phyloP scores from a whole-genome alignment of 1,140 invertebrate genomes.

The Leptopilina boulardi region DNA sequence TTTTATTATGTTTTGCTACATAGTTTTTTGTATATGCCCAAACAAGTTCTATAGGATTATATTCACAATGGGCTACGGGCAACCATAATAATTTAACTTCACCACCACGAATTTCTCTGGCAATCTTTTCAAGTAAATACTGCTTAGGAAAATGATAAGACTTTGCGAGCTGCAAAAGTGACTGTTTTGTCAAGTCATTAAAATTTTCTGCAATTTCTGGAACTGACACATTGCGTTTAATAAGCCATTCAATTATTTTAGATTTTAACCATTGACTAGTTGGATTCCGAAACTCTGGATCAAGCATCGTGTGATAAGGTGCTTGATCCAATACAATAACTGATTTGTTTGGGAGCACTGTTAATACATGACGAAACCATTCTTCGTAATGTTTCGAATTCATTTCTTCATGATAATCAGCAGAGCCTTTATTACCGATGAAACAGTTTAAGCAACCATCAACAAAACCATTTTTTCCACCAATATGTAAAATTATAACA shows the following conservation, averaged over 20 bases:
- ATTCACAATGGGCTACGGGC: neutral
- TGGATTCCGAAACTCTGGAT: conserved; percentile 38
- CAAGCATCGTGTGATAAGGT: too few species aligned
- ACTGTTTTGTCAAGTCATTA: neutral
- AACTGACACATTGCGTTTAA: neutral
- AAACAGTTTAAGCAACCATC: neutral
- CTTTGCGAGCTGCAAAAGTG: neutral
- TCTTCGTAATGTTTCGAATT: too few species aligned
- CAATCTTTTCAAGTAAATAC: conserved; percentile 20
- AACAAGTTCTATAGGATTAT: neutral
- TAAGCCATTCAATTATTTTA: conserved; percentile 4
- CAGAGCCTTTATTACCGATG: conserved; percentile 2
- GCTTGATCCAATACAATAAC: too few species aligned
- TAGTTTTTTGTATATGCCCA: too few species aligned
- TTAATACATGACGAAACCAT: too few species aligned
- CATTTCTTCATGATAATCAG: conserved; percentile 29
- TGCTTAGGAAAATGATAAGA: neutral
- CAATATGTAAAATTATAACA: conserved; percentile 28
- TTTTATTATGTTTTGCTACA: neutral
- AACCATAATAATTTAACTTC: neutral
- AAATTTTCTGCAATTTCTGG: neutral
- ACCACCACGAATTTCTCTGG: neutral
- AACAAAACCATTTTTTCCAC: conserved; percentile 28
- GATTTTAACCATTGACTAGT: conserved; percentile 12
- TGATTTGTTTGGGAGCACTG: too few species aligned